A percentile compares a stretch with the other conserved stretches of the same genome.
These are phyloP conservation scores for Artibeus lituratus DNA, from an alignment of 2,797 vertebrate genomes.

Conservation along the genomic window DNA sequence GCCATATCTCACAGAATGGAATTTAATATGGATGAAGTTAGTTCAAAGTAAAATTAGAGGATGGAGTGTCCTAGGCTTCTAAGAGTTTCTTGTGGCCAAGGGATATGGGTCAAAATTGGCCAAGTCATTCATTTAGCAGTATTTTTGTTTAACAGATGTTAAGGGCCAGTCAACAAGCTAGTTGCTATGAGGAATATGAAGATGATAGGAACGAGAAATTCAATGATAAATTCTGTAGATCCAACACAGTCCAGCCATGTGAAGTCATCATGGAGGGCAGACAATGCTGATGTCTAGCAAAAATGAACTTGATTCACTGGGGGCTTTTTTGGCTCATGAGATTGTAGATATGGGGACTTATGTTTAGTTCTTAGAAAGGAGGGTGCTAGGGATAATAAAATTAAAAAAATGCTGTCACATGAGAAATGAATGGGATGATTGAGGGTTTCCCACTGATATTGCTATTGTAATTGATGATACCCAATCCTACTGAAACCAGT, in stretches of 20 bases:
- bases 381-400: background rate
- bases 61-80: background rate
- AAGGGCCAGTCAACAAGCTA: background rate
- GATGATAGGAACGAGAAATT: background rate
- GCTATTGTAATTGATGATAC: background rate
- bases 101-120: background rate
- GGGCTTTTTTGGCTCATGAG: background rate
- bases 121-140: background rate
- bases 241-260: background rate
- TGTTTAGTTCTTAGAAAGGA: background rate
- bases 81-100: background rate
- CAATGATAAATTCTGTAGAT: background rate
- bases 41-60: background rate
- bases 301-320: background rate
- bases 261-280: background rate
- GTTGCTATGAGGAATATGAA: background rate
- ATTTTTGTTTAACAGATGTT: background rate
- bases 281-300: background rate
- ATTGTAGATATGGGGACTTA: background rate
- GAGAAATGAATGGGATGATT: background rate
- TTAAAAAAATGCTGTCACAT: background rate
- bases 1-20: background rate
- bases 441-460: background rate
- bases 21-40: background rate
- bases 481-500: constrained; percentile 27